A percentile compares a stretch with the other conserved stretches of the same genome.
Conservation (phyloP, 2,113 vertebrate genomes). For the Paramormyrops kingsleyae region DNA sequence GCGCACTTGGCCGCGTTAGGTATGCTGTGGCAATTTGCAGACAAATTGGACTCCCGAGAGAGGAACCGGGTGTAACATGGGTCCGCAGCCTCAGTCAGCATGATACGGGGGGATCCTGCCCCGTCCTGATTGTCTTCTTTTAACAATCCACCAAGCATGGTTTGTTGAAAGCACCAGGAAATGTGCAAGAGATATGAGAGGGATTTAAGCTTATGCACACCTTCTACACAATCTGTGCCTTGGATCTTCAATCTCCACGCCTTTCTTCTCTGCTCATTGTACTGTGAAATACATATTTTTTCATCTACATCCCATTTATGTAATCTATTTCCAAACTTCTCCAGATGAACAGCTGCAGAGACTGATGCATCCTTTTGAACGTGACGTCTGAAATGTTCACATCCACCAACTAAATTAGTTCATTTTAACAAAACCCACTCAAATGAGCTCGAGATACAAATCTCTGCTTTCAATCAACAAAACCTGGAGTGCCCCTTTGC, state of each 20-base stretch:
- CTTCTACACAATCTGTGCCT: neutral
- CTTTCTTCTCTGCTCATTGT: neutral
- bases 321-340: neutral
- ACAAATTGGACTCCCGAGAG: conserved; percentile 35
- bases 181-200: neutral
- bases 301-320: neutral
- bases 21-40: conserved; percentile 34
- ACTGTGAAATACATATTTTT: conserved; percentile 6
- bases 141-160: conserved; percentile 24
- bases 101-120: conserved; percentile 25
- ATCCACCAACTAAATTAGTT: neutral
- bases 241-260: neutral
- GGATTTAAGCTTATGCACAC: neutral
- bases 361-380: neutral
- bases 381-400: neutral
- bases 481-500: neutral
- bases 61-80: conserved; percentile 43
- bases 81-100: conserved; percentile 51
- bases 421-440: neutral
- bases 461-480: neutral
- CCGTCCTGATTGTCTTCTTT: conserved; percentile 19
- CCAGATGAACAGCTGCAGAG: neutral
- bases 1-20: neutral
- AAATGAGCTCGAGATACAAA: neutral
- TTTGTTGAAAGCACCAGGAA: conserved; percentile 25